Evolutionary conservation across 2,113 vertebrate genomes (phyloP).

Genomic region (Oenanthe oenanthe): DNA sequence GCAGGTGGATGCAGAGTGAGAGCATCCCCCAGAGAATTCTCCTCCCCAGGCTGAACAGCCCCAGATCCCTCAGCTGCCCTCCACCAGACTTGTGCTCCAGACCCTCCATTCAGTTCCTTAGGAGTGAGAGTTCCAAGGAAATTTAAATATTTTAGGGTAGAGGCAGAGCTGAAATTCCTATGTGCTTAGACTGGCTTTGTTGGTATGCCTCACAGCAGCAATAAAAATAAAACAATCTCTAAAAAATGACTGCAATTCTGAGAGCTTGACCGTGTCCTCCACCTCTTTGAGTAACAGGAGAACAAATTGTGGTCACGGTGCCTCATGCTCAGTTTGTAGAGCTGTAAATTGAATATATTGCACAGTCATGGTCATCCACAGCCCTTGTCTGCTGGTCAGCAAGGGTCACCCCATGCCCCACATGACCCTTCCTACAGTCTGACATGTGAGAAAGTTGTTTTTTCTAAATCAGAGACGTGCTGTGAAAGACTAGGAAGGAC

Average conservation of each 20-base stretch:
- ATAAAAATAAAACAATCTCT: conserved; percentile 36
- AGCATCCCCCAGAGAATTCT: not conserved
- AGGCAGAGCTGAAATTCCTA: conserved; percentile 24
- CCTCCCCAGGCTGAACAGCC: not conserved
- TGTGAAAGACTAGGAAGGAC: not conserved
- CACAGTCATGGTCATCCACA: not conserved
- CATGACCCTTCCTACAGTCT: not conserved
- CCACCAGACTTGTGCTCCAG: not conserved
- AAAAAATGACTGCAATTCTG: not conserved
- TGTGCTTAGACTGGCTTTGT: conserved; percentile 23
- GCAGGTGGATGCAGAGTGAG: not conserved
- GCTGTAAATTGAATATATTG: not conserved
- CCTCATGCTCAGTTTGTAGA: not conserved
- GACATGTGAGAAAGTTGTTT: not conserved
- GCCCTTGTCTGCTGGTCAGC: not conserved
- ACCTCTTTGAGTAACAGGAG: not conserved
- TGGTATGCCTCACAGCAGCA: conserved; percentile 5
- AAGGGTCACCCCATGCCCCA: not conserved
- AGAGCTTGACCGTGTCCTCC: conserved; percentile 13
- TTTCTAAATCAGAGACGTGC: not conserved
- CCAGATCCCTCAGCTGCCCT: not conserved
- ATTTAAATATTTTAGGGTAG: not conserved
- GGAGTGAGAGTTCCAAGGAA: not conserved
- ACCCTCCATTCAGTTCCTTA: not conserved
- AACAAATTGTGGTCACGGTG: not conserved